Base-by-base conservation (phyloP, 30 jellyfish, hydroid and myxozoan species). In the Catostylus mosaicus region DNA sequence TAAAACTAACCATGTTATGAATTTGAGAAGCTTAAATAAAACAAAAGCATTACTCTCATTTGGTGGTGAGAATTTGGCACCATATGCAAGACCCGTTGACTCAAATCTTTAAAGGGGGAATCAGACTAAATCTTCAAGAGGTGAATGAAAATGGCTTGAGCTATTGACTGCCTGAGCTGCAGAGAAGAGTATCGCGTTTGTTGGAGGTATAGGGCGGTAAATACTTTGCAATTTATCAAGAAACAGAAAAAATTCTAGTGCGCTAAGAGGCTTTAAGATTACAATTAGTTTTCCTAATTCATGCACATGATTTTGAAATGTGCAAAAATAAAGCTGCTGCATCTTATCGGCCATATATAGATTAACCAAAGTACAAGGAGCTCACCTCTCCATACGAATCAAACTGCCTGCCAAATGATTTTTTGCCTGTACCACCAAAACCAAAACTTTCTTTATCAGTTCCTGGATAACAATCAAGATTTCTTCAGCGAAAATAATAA, bases 351-450 rank as follows among this genome's bases (percentile, higher is more conserved):
- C 7, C 11, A 5, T 5, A 40, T 40, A 40, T 5, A 40, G 14
- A 40, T 5, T 14, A 5, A 40, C 14, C 54, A 40, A 40, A 14
- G 54, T 14, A 7, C 7, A 40, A 40, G 54, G 14, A 40, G 7
- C 82, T 57, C 24, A 95, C 99, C 98, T 90, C 97, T 45, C 99
- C 98, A 75, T 90, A 95, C 1, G 95, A 61, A 71, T 90, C 98
- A 90, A 95, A 95, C 73, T 95, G 98, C 27, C 86, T 90, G 18
- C 76, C 24, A 31, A 31, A 35, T 6, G 99, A 95, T 64, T 90
- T 90, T 60, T 95, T 90, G 37, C 99, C 99, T 0, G 99, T 95
- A 14, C 99, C 98, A 14, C 99, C 99, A 83, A 95, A 95, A 8
- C 99, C 99, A 90, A 89, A 95, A 63, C 99, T 95, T 54, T 89